Evolutionary conservation across 53 echinoderm and acorn worm species (phyloP).

Genomic region (Temnopleurus reevesii): DNA sequence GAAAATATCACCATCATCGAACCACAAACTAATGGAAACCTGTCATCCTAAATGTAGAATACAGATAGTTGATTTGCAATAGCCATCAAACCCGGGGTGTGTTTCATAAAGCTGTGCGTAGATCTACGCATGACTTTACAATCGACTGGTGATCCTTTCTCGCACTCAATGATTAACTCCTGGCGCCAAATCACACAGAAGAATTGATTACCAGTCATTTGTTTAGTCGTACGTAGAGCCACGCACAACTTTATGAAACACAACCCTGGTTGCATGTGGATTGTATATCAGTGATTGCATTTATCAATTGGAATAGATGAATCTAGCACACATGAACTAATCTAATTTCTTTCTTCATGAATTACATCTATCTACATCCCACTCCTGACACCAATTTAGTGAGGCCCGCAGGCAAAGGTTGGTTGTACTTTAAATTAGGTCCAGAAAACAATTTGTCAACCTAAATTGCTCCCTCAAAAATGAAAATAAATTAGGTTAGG

Average conservation of each 20-base stretch:
- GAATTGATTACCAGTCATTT: no score
- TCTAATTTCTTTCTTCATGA: slow-evolving; percentile 29
- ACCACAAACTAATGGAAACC: neutral
- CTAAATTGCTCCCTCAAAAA: neutral
- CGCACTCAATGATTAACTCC: no score
- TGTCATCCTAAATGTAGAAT: neutral
- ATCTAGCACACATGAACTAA: neutral
- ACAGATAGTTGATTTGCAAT: neutral
- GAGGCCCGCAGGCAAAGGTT: neutral
- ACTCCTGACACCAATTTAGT: neutral
- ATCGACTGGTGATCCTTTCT: no score
- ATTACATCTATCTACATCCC: neutral
- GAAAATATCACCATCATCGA: no score
- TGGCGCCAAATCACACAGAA: no score
- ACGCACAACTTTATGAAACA: no score
- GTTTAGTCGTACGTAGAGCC: no score
- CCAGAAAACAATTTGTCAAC: neutral
- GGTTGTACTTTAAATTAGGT: neutral
- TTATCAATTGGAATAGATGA: neutral
- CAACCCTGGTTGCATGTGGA: neutral
- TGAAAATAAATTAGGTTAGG: no score
- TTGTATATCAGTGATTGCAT: neutral
- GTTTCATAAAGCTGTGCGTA: no score
- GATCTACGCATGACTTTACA: no score
- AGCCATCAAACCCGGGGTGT: no score